Evolutionary conservation across 2,113 vertebrate genomes (phyloP).

Genomic region (Chauna torquata): DNA sequence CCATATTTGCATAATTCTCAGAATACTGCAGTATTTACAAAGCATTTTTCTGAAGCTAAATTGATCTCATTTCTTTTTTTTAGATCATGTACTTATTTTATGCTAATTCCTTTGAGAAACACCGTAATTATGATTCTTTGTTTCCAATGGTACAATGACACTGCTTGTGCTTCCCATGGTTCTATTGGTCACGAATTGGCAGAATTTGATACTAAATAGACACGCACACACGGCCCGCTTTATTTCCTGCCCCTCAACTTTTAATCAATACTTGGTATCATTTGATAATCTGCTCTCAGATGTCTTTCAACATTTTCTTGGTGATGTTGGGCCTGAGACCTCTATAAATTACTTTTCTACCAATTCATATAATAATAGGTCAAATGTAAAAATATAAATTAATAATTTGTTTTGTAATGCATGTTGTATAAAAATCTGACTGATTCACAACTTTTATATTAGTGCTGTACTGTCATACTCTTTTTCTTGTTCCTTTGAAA

Average conservation of each 20-base stretch:
- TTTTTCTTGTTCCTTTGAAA: not conserved
- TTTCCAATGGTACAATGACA: not conserved
- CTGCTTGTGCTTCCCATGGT: not conserved
- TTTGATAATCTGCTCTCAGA: not conserved
- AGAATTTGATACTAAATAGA: not conserved
- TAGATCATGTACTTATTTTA: not conserved
- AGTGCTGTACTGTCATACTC: not conserved
- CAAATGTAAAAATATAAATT: not conserved
- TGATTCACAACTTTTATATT: not conserved
- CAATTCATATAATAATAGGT: not conserved
- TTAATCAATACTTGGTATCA: not conserved
- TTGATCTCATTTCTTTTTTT: not conserved
- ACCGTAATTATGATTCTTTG: not conserved
- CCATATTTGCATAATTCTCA: not conserved
- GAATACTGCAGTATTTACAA: not conserved
- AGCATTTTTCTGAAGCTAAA: not conserved
- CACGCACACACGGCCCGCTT: no score
- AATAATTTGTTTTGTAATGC: conserved; percentile 17
- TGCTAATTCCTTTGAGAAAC: not conserved
- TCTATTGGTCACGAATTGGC: not conserved
- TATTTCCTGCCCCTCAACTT: not conserved
- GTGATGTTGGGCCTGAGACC: not conserved
- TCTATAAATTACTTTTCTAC: not conserved
- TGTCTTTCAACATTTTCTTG: not conserved
- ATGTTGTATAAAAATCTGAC: not conserved